Evolutionary conservation across 64 coral and sea anemone genomes (phyloP), one percentile per base, ranked within the genome.

Genomic region (Montipora efflorescens): DNA sequence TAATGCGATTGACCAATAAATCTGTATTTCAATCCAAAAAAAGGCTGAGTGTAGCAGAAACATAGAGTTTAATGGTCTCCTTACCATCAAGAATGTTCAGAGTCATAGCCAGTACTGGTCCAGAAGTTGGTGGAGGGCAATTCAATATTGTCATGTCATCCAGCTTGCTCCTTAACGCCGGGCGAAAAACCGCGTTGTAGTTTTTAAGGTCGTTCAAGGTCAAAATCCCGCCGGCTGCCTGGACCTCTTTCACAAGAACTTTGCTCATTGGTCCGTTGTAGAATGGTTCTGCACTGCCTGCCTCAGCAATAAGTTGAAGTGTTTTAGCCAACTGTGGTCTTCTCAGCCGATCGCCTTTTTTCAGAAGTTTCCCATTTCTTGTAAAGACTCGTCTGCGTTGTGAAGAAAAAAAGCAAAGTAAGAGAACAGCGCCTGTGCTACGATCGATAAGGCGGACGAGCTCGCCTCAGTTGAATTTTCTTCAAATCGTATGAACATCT

Each of bases 101-200:
- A 19, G 92, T 96, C 84, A 99, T 79, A 10, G 98, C 83, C 75
- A 99, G 80, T 47, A 99, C 98, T 12, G 98, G 98, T 4, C 98
- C 98, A 90, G 95, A 79, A 18, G 98, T 99, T 4, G 98, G 98
- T 10, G 98, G 89, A 47, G 98, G 98, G 28, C 92, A 80, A 11
- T 92, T 99, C 2, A 99, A 44, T 22, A 99, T 44, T 12, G 95
- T 99, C 28, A 92, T 87, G 47, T 81, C 83, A 15, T 95, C 98
- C 51, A 99, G 36, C 13, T 82, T 90, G 15, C 89, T 99, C 21
- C 87, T 96, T 50, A 94, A 47, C 50, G 72, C 96, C 6, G 92
- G 92, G 25, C 90, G 91, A 78, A 96, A 61, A 48, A 92, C 92
- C 8, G 96, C 98, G 87, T 85, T 81, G 84, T 99, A 99, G 67